Evolutionary conservation across 1,140 invertebrate genomes (phyloP).

Genomic region (Bombus waltoni): DNA sequence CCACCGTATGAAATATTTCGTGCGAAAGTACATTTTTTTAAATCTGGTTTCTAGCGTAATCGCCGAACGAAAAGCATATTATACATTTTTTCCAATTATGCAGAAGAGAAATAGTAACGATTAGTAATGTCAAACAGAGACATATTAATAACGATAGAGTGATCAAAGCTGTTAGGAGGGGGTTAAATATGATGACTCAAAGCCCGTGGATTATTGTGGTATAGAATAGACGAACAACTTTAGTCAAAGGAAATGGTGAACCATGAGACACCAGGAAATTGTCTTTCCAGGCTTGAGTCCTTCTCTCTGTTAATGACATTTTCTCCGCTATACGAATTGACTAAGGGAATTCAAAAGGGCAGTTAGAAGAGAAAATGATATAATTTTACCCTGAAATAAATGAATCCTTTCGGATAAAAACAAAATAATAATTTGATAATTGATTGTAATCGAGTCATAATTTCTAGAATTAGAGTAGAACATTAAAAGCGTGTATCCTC

Average conservation of each 20-base stretch:
- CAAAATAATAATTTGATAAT: background rate
- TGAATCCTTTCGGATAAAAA: background rate
- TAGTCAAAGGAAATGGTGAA: slow-evolving; percentile 59
- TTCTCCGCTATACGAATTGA: slow-evolving; percentile 13
- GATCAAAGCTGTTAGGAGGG: slow-evolving; percentile 23
- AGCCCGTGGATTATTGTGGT: slow-evolving; percentile 34
- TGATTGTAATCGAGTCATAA: too few species aligned
- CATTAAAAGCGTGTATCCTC: too few species aligned
- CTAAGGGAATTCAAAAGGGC: background rate
- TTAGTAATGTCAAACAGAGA: background rate
- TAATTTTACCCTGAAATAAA: too few species aligned
- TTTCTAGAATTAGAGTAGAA: too few species aligned
- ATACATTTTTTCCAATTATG: too few species aligned
- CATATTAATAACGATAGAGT: slow-evolving; percentile 2
- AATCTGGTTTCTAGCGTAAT: too few species aligned
- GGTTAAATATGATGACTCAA: slow-evolving; percentile 2
- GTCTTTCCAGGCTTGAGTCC: slow-evolving; percentile 38
- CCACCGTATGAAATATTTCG: too few species aligned
- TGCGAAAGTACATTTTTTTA: too few species aligned
- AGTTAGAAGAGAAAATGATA: background rate
- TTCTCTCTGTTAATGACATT: slow-evolving; percentile 58
- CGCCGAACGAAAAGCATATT: too few species aligned
- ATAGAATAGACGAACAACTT: slow-evolving; percentile 43
- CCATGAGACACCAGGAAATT: slow-evolving; percentile 72
- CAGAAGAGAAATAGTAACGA: background rate